A percentile compares a stretch with the other conserved stretches of the same genome.
These are phyloP conservation scores for Sylvia atricapilla DNA, from an alignment of 2,113 vertebrate genomes.

Conservation along the genomic window DNA sequence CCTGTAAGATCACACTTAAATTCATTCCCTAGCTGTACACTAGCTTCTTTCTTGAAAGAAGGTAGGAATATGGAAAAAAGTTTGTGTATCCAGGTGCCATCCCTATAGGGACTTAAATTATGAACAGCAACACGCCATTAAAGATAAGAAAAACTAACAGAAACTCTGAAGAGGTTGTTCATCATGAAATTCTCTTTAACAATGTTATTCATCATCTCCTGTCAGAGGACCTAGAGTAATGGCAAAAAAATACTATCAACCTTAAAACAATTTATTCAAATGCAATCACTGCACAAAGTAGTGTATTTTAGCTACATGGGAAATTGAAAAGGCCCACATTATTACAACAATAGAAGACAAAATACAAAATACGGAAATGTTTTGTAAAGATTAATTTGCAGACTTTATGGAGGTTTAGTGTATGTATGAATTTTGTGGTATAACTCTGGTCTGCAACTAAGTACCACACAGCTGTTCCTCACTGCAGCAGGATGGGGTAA, in stretches of 20 bases:
- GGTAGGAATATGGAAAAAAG: not conserved
- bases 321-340: not conserved
- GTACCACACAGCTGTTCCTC: not conserved
- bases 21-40: not conserved
- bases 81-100: not conserved
- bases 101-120: not conserved
- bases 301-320: not conserved
- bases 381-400: not conserved
- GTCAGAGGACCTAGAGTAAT: not conserved
- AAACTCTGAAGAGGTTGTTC: not conserved
- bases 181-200: not conserved
- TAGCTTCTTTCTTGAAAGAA: not conserved
- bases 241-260: not conserved
- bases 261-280: constrained; percentile 36
- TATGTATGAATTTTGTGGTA: not conserved
- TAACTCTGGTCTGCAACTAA: not conserved
- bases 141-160: not conserved
- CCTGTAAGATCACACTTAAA: not conserved
- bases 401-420: not conserved
- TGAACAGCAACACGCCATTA: not conserved
- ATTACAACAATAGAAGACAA: not conserved
- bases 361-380: not conserved
- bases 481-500: not conserved
- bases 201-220: constrained; percentile 17
- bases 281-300: not conserved